Conservation (phyloP, 1,140 invertebrate species). For the Procambarus clarkii region DNA sequence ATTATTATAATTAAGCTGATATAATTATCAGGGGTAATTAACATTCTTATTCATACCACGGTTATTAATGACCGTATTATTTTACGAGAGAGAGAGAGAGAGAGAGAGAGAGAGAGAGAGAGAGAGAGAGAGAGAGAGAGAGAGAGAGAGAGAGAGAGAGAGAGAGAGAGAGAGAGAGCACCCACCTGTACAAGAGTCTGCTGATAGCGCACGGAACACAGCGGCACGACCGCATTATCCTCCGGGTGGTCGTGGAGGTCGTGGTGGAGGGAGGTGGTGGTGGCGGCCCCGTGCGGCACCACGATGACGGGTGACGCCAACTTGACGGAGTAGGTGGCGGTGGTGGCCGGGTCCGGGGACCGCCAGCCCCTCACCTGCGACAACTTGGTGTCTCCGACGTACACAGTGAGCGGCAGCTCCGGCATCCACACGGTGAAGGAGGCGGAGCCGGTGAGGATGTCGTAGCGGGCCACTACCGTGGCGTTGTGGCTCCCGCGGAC, state of each 20-base stretch:
- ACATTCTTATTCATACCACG: no score
- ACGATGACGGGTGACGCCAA: constrained; percentile 35
- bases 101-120: no score
- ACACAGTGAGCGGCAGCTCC: constrained; percentile 92
- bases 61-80: no score
- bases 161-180: background rate
- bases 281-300: background rate
- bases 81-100: no score
- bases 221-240: constrained; percentile 73
- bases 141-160: no score
- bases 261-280: background rate
- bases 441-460: constrained; percentile 90
- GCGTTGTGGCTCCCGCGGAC: constrained; percentile 95
- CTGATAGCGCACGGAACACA: constrained; percentile 90
- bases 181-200: constrained; percentile 89
- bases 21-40: no score
- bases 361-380: constrained; percentile 81
- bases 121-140: no score
- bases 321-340: constrained; percentile 49
- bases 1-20: no score
- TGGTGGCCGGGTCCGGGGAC: constrained; percentile 46
- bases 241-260: background rate
- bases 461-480: constrained; percentile 94
- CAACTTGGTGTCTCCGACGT: constrained; percentile 90
- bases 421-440: constrained; percentile 98